phyloP scores from a whole-genome alignment of 2,888 invertebrate species.

The Erannis defoliaria region DNA sequence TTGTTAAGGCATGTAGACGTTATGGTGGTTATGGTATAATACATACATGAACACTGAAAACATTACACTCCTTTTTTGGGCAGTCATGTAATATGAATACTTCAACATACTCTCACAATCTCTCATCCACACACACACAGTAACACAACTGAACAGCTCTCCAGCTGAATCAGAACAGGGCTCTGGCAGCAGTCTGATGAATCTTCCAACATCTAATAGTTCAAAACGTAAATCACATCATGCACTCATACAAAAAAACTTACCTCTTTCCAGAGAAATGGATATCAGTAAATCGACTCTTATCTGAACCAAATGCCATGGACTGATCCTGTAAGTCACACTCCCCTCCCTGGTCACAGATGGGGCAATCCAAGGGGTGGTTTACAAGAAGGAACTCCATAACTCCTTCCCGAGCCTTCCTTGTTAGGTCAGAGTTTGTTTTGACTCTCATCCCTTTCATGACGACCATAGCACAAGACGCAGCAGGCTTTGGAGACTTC shows the following conservation, averaged over 20 bases:
- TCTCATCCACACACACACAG: too few relatives aligned
- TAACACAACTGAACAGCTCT: too few relatives aligned
- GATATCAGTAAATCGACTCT: conserved; percentile 97
- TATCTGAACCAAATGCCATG: conserved; percentile 99
- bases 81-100: too few relatives aligned
- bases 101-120: too few relatives aligned
- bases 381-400: conserved; percentile 99
- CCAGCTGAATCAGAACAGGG: too few relatives aligned
- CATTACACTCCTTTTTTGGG: too few relatives aligned
- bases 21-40: too few relatives aligned
- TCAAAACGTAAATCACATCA: too few relatives aligned
- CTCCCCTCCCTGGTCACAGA: conserved; percentile 99
- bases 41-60: too few relatives aligned
- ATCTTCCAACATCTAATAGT: too few relatives aligned
- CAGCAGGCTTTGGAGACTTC: conserved; percentile 98
- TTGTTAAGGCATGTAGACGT: too few relatives aligned
- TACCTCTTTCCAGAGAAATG: conserved; percentile 96
- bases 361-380: conserved; percentile 99
- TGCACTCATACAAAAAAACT: conserved; percentile 39
- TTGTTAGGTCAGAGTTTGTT: conserved; percentile 97
- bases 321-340: conserved; percentile 99
- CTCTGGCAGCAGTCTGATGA: too few relatives aligned
- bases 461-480: conserved; percentile 99
- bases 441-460: conserved; percentile 99
- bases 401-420: conserved; percentile 92